These are phyloP conservation scores for Crocuta crocuta DNA, from an alignment of 2,113 vertebrate species.

Conservation along the genomic window DNA sequence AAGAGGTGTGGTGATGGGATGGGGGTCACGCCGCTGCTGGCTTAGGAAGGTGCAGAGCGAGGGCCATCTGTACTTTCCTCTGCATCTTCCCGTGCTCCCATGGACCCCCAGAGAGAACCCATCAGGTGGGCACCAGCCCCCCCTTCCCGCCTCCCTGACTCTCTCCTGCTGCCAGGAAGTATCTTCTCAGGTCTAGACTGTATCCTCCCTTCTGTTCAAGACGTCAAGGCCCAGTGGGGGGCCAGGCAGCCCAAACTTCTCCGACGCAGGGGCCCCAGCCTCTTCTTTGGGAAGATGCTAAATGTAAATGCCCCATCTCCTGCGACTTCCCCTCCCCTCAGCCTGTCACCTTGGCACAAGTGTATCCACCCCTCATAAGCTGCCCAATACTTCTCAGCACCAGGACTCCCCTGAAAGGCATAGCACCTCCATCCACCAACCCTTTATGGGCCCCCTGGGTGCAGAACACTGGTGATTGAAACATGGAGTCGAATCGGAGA, in stretches of 20 bases:
- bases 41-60: neutral
- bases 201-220: neutral
- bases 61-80: too few species aligned
- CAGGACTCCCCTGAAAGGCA: neutral
- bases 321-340: neutral
- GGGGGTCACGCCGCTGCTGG: neutral
- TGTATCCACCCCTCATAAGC: neutral
- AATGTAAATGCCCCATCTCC: neutral
- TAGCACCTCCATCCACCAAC: neutral
- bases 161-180: neutral
- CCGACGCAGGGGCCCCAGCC: neutral
- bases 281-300: neutral
- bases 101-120: neutral
- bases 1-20: neutral
- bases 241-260: neutral
- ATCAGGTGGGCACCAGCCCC: neutral
- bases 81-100: rapidly evolving
- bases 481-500: neutral
- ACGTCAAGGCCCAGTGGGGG: neutral
- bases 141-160: neutral
- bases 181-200: neutral
- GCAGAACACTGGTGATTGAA: neutral
- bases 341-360: neutral
- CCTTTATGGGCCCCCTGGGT: neutral
- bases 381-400: neutral